Evolutionary conservation across 35 echinoderm and acorn worm genomes (phyloP), one percentile per base, ranked within the genome.

Genomic region (Lytechinus pictus): DNA sequence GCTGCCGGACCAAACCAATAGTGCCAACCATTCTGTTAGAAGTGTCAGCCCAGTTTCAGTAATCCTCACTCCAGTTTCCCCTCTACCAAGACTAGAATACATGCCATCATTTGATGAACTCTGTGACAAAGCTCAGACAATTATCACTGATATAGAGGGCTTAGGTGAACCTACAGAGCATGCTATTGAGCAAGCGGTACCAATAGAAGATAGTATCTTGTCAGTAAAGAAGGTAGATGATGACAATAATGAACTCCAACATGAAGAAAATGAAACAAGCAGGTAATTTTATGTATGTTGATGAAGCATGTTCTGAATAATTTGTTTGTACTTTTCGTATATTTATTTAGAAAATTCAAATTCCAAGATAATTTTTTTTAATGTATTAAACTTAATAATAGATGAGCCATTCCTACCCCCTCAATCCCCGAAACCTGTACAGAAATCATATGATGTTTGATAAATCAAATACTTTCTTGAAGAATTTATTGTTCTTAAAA

Each of bases 111-210:
- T 94, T 28, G 96, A 96, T 29, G 87, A 96, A 54, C 96, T 96
- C 5, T 96, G 86, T 54, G 54, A 94, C 54, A 96, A 96, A 95
- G 96, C 96, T 55, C 58, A 96, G 86, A 94, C 94, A 10, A 94
- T 96, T 1, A 96, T 96, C n/a, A 94, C 94, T 54, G 94, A 94
- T 89, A 27, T 96, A 86, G 28, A 96, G 57, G 96, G 93, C 94
- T 90, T 96, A 57, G 88, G 57, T 28, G 86, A 57, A 19, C 92
- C 92, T 57, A 94, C 55, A 12, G 93, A 94, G 52, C 92, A 96
- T 9, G 86, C 92, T 14, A 10, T 94, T 90, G 29, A 52, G 27
- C 88, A 79, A 24, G 16, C 8, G 66, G 66, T 79, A 5, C 66
- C 66, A 79, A 44, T 44, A 44, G 66, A 79, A 79, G 12, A 6